phyloP scores from a whole-genome alignment of 2,797 vertebrate genomes.

The Allobates femoralis region DNA sequence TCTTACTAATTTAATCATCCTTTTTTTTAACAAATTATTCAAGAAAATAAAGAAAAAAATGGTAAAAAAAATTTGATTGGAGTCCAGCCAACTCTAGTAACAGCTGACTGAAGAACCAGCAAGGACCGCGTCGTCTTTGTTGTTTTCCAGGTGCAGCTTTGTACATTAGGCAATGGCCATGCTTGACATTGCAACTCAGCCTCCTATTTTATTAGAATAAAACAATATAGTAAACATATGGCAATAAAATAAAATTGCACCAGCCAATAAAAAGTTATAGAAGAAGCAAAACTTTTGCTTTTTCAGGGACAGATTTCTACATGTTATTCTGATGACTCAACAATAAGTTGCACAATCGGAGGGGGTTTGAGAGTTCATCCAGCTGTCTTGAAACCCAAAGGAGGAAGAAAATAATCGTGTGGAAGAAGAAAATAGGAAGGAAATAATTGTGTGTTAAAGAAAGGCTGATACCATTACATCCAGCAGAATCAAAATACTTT shows the following conservation, averaged over 20 bases:
- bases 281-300: neutral
- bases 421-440: neutral
- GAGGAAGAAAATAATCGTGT: neutral
- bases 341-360: neutral
- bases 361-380: neutral
- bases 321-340: slow-evolving; percentile 10
- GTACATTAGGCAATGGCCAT: too few species aligned
- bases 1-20: too few species aligned
- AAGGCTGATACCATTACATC: neutral
- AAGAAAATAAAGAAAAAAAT: neutral
- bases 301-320: neutral
- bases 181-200: too few species aligned
- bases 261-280: too few species aligned
- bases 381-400: slow-evolving; percentile 37
- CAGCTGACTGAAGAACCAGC: too few species aligned
- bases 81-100: too few species aligned
- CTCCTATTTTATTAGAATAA: neutral
- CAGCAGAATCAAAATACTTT: neutral
- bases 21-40: neutral
- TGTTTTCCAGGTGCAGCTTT: too few species aligned
- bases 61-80: neutral
- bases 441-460: neutral
- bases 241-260: too few species aligned
- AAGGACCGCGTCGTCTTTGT: too few species aligned
- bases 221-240: neutral